phyloP scores from a whole-genome alignment of 1,140 invertebrate genomes.

The Planococcus citri region DNA sequence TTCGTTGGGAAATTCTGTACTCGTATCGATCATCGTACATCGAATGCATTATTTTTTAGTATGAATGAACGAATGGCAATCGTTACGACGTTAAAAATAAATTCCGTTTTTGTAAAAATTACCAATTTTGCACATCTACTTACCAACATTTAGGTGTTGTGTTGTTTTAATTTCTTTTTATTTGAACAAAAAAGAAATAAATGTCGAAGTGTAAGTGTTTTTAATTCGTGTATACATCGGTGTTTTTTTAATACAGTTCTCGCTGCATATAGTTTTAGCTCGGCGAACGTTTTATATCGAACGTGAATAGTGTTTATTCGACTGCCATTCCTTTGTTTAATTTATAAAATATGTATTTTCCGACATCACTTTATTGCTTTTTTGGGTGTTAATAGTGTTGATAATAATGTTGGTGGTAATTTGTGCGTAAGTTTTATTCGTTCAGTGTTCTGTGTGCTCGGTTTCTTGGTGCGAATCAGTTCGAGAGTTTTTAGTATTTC shows the following conservation, averaged over 20 bases:
- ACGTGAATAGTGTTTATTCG: slow-evolving; percentile 6
- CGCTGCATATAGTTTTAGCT: too few relatives aligned
- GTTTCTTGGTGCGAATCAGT: background rate
- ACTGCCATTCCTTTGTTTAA: slow-evolving; percentile 18
- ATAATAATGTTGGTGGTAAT: background rate
- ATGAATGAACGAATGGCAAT: background rate
- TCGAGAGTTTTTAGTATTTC: background rate
- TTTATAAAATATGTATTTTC: slow-evolving; percentile 15
- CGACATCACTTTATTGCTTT: slow-evolving; percentile 8
- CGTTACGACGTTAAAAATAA: slow-evolving; percentile 6
- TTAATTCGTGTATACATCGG: background rate
- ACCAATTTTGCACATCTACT: slow-evolving; percentile 14
- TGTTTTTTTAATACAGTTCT: background rate
- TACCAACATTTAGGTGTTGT: slow-evolving; percentile 13
- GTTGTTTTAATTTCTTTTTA: slow-evolving; percentile 14
- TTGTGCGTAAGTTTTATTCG: background rate
- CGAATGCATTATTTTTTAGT: background rate
- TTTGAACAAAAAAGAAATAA: background rate
- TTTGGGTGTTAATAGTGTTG: background rate
- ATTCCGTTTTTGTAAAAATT: slow-evolving; percentile 18
- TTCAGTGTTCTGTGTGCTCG: background rate
- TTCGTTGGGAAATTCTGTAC: background rate
- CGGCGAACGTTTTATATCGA: background rate
- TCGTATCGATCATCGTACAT: background rate
- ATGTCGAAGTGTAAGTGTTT: background rate